Evolutionary conservation across 2,797 vertebrate species (phyloP), one percentile per base, ranked within the genome.

Genomic region (Malacoctenus gilli): DNA sequence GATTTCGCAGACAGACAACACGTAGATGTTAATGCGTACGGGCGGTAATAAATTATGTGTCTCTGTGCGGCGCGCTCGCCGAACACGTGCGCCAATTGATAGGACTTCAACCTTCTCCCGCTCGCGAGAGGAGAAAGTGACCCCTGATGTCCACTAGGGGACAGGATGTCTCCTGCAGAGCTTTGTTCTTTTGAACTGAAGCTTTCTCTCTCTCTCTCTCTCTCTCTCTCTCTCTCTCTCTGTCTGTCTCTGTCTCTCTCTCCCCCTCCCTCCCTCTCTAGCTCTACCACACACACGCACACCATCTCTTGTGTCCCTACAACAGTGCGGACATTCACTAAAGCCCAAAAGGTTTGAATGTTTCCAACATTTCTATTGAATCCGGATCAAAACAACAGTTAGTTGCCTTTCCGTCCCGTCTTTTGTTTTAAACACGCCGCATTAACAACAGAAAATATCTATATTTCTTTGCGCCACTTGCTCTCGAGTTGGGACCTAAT

Each of bases 81-180:
- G 46, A 42, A 58, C 15, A 38, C 62, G 57, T 56, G 18, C 57
- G 41, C 41, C 41, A 51, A 42, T 59, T 2, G 44, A 70, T 65
- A 42, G 23, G 47, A n/a, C 31, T 58, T 44, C 51, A 2, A 68
- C 40, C 44, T 46, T 37, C 38, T 55, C 14, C 8, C 21, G 22
- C 20, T 30, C 19, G 49, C 35, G 2, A 9, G 49, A 57, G 28
- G 7, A 48, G 6, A 43, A 60, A 64, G 15, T 67, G 55, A 67
- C 53, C 34, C n/a, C 34, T 20, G 15, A 48, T 21, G 59, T 73
- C 85, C 87, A 88, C 82, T 77, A 86, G 89, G 80, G 84, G 87
- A 84, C 88, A 89, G 77, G 57, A 39, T 72, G 35, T 72, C 55
- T 84, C 75, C 60, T 83, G 53, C 25, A 62, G 69, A 66, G 56